Base-by-base conservation (phyloP, 2,797 vertebrate genomes). In the Pangasius macronema region DNA sequence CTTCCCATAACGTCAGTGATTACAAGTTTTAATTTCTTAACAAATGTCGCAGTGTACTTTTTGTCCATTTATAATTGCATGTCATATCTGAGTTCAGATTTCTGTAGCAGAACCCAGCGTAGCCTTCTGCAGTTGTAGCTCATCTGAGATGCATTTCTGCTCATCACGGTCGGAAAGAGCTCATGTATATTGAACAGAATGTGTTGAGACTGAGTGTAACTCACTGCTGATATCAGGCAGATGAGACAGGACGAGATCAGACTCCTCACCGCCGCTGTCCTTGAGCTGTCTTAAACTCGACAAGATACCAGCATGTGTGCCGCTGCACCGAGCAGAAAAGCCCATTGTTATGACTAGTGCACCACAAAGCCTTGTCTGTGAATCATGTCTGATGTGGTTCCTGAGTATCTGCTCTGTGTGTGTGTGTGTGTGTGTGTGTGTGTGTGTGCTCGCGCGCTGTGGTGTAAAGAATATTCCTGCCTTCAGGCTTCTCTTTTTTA, bases 331-430 rank as follows among this genome's bases (percentile, higher is more conserved):
- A 20, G 59, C 63, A 90, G 88, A 89, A 90, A 86, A 88, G 59
- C 81, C 88, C 80, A 88, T 91, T 93, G 91, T 92, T 93, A 85
- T 92, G 91, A 89, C 89, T 92, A 90, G 86, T 84, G 33, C 51
- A 86, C 75, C 89, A 90, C 87, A 91, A 85, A 91, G 83, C 42
- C 87, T 87, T 13, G 75, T 90, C 88, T 91, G 59, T 42, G 67
- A 85, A 10, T 59, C 10, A 55, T 33, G 83, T 91, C 46, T 91
- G 89, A 91, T 91, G 89, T 92, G 91, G 88, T 90, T 90, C 72
- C 27, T 65, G 63, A 59, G 61, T 51, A 80, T 75, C 61, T 63
- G 57, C 36, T 22, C 5, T 33, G 2, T 2, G 3, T 27, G 39
- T 72, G 22, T n/a, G 42, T 49, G 30, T 16, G 10, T 39, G 7